A percentile compares a stretch with the other conserved stretches of the same genome.
Conservation (phyloP, 2,113 vertebrate species). For the Chrysochloris asiatica region DNA sequence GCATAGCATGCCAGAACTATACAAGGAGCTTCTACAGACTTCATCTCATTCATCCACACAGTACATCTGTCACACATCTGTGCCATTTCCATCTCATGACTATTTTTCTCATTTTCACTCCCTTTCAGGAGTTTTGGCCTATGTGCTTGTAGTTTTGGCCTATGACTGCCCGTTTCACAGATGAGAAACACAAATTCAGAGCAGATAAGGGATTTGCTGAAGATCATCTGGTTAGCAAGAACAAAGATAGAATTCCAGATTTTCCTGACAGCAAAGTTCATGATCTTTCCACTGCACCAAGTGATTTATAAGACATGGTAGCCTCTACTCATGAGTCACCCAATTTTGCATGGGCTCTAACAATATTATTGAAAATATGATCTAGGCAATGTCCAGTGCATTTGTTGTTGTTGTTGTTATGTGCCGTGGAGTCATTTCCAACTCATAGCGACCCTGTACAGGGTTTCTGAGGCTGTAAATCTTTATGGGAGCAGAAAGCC, state of each 20-base stretch:
- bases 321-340: background rate
- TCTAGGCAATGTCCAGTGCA: background rate
- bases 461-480: too few relatives aligned
- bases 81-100: background rate
- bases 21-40: background rate
- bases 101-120: background rate
- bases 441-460: too few relatives aligned
- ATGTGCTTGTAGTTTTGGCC: fast-evolving
- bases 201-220: too few relatives aligned
- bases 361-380: background rate
- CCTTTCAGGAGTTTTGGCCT: too few relatives aligned
- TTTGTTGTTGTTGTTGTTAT: too few relatives aligned
- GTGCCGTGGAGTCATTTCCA: too few relatives aligned
- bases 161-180: background rate
- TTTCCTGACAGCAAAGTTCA: background rate
- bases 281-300: too few relatives aligned
- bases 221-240: background rate
- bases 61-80: fast-evolving
- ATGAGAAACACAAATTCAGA: too few relatives aligned
- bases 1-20: background rate
- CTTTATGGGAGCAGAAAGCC: too few relatives aligned
- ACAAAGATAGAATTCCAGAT: background rate
- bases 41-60: fast-evolving
- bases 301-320: fast-evolving
- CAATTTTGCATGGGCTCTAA: background rate